These are phyloP conservation scores for Rhadina sibilatrix DNA, from an alignment of 2,113 vertebrate species.

Conservation along the genomic window DNA sequence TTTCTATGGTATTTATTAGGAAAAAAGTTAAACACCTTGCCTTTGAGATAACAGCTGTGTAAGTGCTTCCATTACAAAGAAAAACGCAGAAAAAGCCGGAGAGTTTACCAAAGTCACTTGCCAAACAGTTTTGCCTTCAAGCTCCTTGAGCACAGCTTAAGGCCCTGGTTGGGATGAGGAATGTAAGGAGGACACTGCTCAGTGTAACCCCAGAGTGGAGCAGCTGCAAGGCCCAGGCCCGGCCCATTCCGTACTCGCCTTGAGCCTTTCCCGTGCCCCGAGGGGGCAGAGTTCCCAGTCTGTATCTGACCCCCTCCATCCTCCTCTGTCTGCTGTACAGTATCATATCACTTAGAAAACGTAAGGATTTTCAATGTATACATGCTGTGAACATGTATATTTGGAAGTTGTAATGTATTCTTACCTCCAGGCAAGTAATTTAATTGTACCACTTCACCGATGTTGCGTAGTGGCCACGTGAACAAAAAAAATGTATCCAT, in stretches of 20 bases:
- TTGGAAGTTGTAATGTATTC: constrained; percentile 77
- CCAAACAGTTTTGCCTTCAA: constrained; percentile 77
- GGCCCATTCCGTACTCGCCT: not conserved
- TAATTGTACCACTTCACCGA: constrained; percentile 71
- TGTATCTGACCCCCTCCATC: not conserved
- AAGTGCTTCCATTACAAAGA: constrained; percentile 72
- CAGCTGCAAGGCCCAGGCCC: constrained; percentile 5
- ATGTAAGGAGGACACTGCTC: constrained; percentile 37
- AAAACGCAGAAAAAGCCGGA: constrained; percentile 47
- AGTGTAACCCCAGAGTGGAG: constrained; percentile 14
- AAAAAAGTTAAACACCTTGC: constrained; percentile 74
- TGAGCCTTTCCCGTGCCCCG: not conserved
- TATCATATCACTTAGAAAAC: constrained; percentile 59
- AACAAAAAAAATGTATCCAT: constrained; percentile 24
- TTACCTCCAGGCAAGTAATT: constrained; percentile 68
- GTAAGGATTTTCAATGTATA: constrained; percentile 69
- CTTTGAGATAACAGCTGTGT: constrained; percentile 60
- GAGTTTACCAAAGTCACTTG: constrained; percentile 79
- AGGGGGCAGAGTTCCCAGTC: not conserved
- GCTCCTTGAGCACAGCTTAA: constrained; percentile 46
- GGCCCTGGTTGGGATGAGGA: constrained; percentile 37
- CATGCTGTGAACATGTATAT: constrained; percentile 77
- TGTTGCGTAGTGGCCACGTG: constrained; percentile 59
- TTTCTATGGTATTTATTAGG: constrained; percentile 81
- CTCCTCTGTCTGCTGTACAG: constrained; percentile 74